Percentiles rank a stretch among this genome's conserved stretches.
Evolutionary conservation across 2,888 invertebrate genomes (phyloP).

Genomic region (Pristionchus mayeri): DNA sequence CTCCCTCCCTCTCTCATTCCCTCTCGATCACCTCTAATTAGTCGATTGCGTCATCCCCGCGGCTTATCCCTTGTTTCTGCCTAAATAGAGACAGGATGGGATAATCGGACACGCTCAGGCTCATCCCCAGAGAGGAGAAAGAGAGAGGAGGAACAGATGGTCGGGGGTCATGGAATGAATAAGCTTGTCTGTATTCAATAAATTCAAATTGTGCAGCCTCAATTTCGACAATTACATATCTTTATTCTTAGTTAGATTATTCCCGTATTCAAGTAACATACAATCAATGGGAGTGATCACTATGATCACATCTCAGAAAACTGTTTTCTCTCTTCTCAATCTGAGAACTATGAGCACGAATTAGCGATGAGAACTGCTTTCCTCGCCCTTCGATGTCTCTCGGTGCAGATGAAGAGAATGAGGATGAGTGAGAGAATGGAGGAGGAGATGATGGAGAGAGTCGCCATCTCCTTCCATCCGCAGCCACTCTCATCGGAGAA

Average conservation of each 20-base stretch:
- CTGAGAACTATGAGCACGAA: constrained; percentile 20
- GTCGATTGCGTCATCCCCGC: background rate
- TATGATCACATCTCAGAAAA: too few species aligned
- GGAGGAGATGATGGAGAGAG: background rate
- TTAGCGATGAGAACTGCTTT: background rate
- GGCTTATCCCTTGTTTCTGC: constrained; percentile 28
- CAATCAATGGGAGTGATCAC: too few species aligned
- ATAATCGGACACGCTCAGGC: constrained; percentile 28
- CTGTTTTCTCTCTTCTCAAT: too few species aligned
- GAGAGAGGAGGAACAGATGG: constrained; percentile 13
- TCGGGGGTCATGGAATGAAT: background rate
- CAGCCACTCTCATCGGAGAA: constrained; percentile 40
- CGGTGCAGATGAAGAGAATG: constrained; percentile 8
- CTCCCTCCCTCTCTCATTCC: background rate
- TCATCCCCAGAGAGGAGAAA: background rate
- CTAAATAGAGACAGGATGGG: constrained; percentile 35
- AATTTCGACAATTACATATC: too few species aligned
- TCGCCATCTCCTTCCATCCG: constrained; percentile 29
- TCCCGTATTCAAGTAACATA: too few species aligned
- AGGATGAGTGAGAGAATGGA: constrained; percentile 26
- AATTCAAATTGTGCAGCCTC: too few species aligned
- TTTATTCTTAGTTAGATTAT: too few species aligned
- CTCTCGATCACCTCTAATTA: background rate
- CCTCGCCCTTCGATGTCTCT: background rate
- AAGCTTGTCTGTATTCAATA: background rate